phyloP scores from a whole-genome alignment of 2,113 vertebrate species.

The Haliaeetus leucogaster region DNA sequence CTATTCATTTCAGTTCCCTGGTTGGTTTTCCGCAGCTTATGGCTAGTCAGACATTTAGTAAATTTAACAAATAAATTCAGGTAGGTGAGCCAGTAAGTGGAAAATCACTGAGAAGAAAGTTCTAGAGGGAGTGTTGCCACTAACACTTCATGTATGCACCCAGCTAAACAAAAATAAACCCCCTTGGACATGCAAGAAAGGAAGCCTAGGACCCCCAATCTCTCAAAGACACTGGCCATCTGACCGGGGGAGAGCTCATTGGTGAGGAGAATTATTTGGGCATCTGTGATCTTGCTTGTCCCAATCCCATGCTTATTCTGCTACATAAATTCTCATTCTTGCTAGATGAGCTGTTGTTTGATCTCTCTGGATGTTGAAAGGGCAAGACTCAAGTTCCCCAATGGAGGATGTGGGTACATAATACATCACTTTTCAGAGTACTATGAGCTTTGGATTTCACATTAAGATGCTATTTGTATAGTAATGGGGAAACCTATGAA shows the following conservation, averaged over 20 bases:
- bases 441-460: background rate
- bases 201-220: background rate
- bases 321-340: background rate
- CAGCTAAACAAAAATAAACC: background rate
- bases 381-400: background rate
- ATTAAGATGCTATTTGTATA: background rate
- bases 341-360: background rate
- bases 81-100: background rate
- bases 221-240: background rate
- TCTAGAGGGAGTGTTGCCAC: background rate
- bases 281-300: background rate
- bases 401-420: background rate
- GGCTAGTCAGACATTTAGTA: background rate
- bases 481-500: background rate
- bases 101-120: background rate
- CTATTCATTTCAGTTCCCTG: background rate
- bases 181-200: background rate
- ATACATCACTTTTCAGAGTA: background rate
- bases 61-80: constrained; percentile 5
- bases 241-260: background rate
- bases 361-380: constrained; percentile 1
- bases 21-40: background rate
- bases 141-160: background rate
- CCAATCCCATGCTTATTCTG: background rate
- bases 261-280: background rate